phyloP scores from a whole-genome alignment of 92 coral and sea anemone genomes.

The Epizoanthus fatuus region DNA sequence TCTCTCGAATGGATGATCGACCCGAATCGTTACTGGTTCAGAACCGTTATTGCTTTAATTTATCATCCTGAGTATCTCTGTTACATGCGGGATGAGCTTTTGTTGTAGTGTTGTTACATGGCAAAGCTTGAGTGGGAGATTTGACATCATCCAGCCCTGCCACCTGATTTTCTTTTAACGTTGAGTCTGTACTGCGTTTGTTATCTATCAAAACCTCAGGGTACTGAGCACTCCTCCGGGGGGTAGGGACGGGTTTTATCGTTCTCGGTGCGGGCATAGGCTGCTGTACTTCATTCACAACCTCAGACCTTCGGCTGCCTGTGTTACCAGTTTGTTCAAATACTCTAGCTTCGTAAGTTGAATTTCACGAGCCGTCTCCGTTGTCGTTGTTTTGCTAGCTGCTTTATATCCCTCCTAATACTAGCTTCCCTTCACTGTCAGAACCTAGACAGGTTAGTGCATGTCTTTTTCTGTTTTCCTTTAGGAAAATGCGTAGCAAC shows the following conservation, averaged over 20 bases:
- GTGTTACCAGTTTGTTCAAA: not conserved
- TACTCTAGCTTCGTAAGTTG: not conserved
- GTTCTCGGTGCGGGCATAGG: slow-evolving; percentile 39
- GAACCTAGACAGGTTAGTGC: too few relatives aligned
- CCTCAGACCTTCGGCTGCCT: not conserved
- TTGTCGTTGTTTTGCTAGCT: too few relatives aligned
- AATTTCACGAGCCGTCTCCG: too few relatives aligned
- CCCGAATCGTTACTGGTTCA: slow-evolving; percentile 71
- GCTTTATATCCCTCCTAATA: too few relatives aligned
- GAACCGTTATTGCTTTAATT: slow-evolving; percentile 33
- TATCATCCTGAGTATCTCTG: slow-evolving; percentile 54
- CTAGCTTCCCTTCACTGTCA: too few relatives aligned
- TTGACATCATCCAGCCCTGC: too few relatives aligned
- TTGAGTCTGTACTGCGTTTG: not conserved
- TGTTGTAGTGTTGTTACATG: not conserved
- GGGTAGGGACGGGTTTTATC: slow-evolving; percentile 9
- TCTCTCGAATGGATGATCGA: slow-evolving; percentile 88
- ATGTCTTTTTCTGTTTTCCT: too few relatives aligned
- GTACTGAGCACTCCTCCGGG: not conserved
- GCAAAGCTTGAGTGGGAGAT: not conserved
- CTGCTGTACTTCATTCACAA: slow-evolving; percentile 1
- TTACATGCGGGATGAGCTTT: slow-evolving; percentile 27
- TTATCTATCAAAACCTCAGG: slow-evolving; percentile 21
- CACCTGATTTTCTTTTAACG: too few relatives aligned
- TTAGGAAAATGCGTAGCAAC: too few relatives aligned